Evolutionary conservation across 1,140 invertebrate genomes (phyloP), one percentile per base, ranked within the genome.

Genomic region (Drosophila pallidifrons): DNA sequence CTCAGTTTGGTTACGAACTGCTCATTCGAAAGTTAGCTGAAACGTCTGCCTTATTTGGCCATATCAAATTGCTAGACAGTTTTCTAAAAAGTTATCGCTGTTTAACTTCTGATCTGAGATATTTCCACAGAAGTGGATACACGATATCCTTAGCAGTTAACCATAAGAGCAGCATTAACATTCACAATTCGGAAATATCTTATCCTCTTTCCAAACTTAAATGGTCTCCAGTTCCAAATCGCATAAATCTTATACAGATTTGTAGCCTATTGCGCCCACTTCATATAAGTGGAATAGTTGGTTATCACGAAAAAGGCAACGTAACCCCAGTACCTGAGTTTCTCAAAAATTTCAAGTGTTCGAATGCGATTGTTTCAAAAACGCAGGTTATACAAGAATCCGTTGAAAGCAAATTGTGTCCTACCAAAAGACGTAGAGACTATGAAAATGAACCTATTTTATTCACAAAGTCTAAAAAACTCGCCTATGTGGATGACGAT

Each of bases 241-340:
- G 77, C 0, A 69, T 88, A 11, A 79, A 89, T 65, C 77, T 88
- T 2, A 74, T 73, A 3, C 85, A 88, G 20, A 60, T 88, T 0
- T 88, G 80, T 55, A 89, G 85, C n/a, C 43, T 88, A 5, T 11
- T 88, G 3, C 67, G 77, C 6, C 83, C 83, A 0, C 16, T 55
- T 5, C 67, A 81, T 8, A 88, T 89, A 5, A 66, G 63, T 7
- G 85, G 77, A 0, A 81, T 89, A 47, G 77, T 88, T 0, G 20
- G 43, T 3, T 80, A 55, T 10, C 74, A 83, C n/a, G 35, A 71
- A 0, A 6, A 5, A 4, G 81, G 77, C 0, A 72, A 72, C 55
- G 47, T 64, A 0, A 58, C 69, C 0, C 52, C 45, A 10, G 70
- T 68, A n/a, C 83, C 83, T 3, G 6, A 51, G 2, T 88, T 73